Percentiles rank a stretch among this genome's conserved stretches.
Conservation (phyloP, 2,888 invertebrate genomes). For the Chloroclystis v-ata region DNA sequence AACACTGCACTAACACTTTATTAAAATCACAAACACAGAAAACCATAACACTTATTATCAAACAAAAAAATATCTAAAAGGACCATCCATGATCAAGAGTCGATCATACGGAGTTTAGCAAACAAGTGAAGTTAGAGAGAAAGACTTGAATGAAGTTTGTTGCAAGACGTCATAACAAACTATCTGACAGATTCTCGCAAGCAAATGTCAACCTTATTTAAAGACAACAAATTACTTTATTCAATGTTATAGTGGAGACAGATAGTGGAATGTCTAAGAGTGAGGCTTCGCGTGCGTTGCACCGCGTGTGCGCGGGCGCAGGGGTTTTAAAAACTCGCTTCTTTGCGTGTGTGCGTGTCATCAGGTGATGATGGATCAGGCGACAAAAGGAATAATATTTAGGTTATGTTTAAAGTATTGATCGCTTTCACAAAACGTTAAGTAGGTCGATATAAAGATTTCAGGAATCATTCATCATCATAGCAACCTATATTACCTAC, state of each 20-base stretch:
- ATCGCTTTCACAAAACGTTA: not conserved
- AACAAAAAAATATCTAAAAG: constrained; percentile 55
- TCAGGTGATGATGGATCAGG: not conserved
- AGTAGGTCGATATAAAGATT: too few species aligned
- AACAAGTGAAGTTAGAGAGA: constrained; percentile 60
- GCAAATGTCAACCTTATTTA: constrained; percentile 6
- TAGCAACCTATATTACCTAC: too few species aligned
- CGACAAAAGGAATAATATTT: not conserved
- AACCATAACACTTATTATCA: constrained; percentile 54
- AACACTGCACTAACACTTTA: constrained; percentile 29
- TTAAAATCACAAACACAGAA: constrained; percentile 27
- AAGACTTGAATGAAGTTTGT: constrained; percentile 66
- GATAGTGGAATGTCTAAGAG: constrained; percentile 10
- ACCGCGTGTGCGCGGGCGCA: constrained; percentile 35
- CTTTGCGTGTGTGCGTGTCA: constrained; percentile 34
- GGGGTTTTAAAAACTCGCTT: constrained; percentile 36
- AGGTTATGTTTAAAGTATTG: not conserved
- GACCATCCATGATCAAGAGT: constrained; percentile 67
- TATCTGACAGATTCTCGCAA: not conserved
- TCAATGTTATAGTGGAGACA: constrained; percentile 2
- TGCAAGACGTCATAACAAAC: constrained; percentile 30
- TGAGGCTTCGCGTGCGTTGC: constrained; percentile 34
- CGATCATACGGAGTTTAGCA: constrained; percentile 57
- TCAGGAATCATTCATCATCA: too few species aligned
- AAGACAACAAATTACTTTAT: constrained; percentile 18